Evolutionary conservation across 2,113 vertebrate species (phyloP).

Genomic region (Spizaetus ornatus): DNA sequence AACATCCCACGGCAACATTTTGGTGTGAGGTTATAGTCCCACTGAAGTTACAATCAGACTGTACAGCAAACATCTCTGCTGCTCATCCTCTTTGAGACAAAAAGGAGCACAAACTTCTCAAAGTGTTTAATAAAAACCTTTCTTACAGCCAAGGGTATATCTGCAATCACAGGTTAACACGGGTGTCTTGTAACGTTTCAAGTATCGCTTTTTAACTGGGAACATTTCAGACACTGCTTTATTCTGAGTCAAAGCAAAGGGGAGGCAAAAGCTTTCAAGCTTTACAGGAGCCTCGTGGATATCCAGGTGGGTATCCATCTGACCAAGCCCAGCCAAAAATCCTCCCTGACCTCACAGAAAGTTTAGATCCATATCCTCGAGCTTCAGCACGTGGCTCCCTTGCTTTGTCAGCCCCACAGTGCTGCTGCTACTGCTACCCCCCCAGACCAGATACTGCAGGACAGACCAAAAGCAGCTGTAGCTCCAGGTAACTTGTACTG

Average conservation of each 20-base stretch:
- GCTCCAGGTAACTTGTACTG: not conserved
- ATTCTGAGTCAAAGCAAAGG: not conserved
- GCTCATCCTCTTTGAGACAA: not conserved
- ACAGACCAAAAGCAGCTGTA: not conserved
- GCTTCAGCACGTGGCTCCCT: not conserved
- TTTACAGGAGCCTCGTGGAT: rapidly evolving
- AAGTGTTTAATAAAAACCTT: not conserved
- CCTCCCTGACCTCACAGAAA: not conserved
- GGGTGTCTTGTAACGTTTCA: rapidly evolving
- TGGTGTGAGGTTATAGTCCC: not conserved
- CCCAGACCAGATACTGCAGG: not conserved
- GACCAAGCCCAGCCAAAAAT: not conserved
- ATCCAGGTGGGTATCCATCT: not conserved
- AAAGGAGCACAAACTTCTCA: not conserved
- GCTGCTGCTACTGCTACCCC: not conserved
- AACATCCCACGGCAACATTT: not conserved
- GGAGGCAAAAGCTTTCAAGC: not conserved
- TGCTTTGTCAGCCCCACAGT: not conserved
- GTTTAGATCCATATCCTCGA: rapidly evolving
- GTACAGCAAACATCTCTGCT: not conserved
- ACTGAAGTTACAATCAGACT: not conserved
- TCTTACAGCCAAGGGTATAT: not conserved
- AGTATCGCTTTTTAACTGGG: not conserved
- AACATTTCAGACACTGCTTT: not conserved
- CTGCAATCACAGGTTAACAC: not conserved